phyloP scores from a whole-genome alignment of 2,888 invertebrate genomes.

The Orgyia antiqua region DNA sequence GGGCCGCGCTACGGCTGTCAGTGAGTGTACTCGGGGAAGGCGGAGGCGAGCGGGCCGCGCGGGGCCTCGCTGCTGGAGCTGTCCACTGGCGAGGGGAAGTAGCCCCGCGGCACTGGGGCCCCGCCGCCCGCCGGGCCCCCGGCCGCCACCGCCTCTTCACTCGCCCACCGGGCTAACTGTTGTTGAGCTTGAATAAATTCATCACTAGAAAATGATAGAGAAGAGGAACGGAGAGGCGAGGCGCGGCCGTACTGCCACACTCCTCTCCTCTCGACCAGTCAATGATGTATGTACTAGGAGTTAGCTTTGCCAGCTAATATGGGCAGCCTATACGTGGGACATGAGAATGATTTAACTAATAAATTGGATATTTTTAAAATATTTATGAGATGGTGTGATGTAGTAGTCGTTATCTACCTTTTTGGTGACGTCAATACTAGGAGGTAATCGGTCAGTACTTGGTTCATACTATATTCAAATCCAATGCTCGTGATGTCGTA shows the following conservation, averaged over 20 bases:
- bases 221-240: conserved; percentile 83
- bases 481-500: too few species aligned
- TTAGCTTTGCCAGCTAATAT: too few species aligned
- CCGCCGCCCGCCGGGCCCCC: conserved; percentile 30
- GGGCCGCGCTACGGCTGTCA: conserved; percentile 68
- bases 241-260: conserved; percentile 34
- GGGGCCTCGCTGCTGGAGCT: conserved; percentile 62
- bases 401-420: too few species aligned
- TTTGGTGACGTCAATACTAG: too few species aligned
- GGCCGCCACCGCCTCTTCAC: conserved; percentile 86
- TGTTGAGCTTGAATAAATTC: conserved; percentile 98
- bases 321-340: too few species aligned
- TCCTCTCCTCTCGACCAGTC: conserved; percentile 6
- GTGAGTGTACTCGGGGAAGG: conserved; percentile 87
- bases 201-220: conserved; percentile 96
- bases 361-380: too few species aligned
- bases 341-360: too few species aligned
- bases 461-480: too few species aligned
- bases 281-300: too few species aligned
- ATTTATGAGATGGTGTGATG: too few species aligned
- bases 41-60: conserved; percentile 59
- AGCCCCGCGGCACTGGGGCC: conserved; percentile 45
- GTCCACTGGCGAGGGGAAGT: conserved; percentile 60
- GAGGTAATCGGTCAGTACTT: too few species aligned
- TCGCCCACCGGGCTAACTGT: conserved; percentile 97